Base-by-base conservation (phyloP, 2,113 vertebrate genomes). In the Nematolebias whitei region DNA sequence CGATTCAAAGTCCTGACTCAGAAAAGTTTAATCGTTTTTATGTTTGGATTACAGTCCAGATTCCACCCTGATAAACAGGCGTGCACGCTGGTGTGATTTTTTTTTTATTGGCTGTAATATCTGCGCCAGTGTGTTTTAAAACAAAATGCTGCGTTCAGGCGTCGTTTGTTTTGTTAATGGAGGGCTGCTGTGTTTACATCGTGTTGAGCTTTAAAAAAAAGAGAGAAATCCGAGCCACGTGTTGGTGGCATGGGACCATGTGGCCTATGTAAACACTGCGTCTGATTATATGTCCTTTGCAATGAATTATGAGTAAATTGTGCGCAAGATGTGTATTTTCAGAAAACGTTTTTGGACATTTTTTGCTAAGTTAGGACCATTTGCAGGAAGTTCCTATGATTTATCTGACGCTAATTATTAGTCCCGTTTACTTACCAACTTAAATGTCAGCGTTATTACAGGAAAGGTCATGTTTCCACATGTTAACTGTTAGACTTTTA, bases 201-300 rank as follows among this genome's bases (percentile, higher is more conserved):
- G 35, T 0, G 52, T 50, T 51, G 70, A 10, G 52, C 62, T 60
- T 26, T 52, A 68, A 32, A 60, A 72, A n/a, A n/a, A n/a, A n/a
- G n/a, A n/a, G n/a, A n/a, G n/a, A n/a, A n/a, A 40, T 61, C n/a
- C 24, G 15, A 83, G 70, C 86, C 89, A 90, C 89, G 89, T 88
- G 87, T 24, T 80, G 61, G 64, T 11, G 63, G 63, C 74, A 20
- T 1, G 67, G 60, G 81, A 77, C 76, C 84, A 86, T 83, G 87
- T 87, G 84, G 86, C 74, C 44, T 4, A 59, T 83, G 86, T 90
- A 87, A 90, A 88, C 87, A 90, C 79, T 72, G 74, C 52, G 22
- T 16, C 58, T 35, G 2, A 19, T 45, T 40, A 3, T 47, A 19
- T 12, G 20, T 22, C 7, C 48, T 39, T 45, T 0, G 55, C n/a